Evolutionary conservation across 2,113 vertebrate genomes (phyloP).

Genomic region (Gymnorhina tibicen): DNA sequence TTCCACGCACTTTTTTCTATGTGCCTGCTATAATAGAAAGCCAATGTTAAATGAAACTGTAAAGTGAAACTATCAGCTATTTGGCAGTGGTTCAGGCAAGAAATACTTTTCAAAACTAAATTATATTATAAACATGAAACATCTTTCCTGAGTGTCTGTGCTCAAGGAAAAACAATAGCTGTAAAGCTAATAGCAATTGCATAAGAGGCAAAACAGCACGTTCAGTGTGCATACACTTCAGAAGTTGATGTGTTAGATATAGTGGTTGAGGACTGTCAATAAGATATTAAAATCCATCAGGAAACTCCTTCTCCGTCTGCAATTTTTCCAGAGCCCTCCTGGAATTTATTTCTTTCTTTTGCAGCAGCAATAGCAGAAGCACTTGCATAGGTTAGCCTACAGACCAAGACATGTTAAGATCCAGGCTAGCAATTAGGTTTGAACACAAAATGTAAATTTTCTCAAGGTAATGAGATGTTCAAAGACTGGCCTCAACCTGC

Average conservation of each 20-base stretch:
- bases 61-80: neutral
- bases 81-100: constrained; percentile 2
- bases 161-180: constrained; percentile 11
- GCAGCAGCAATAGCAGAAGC: neutral
- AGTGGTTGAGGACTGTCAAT: neutral
- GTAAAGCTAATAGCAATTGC: neutral
- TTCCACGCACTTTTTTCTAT: neutral
- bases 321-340: neutral
- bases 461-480: constrained; percentile 3
- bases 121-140: neutral
- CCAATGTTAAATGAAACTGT: neutral
- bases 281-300: neutral
- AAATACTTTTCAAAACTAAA: neutral
- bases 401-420: neutral
- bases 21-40: neutral
- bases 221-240: neutral
- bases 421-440: constrained; percentile 23
- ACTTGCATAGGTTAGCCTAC: neutral
- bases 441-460: constrained; percentile 13
- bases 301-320: neutral
- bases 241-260: neutral
- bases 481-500: constrained; percentile 20
- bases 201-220: neutral
- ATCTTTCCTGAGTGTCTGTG: neutral
- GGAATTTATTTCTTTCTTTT: neutral